Percentiles rank a stretch among this genome's conserved stretches.
Evolutionary conservation across 2,888 invertebrate genomes (phyloP).

Genomic region (Chloroclystis v-ata): DNA sequence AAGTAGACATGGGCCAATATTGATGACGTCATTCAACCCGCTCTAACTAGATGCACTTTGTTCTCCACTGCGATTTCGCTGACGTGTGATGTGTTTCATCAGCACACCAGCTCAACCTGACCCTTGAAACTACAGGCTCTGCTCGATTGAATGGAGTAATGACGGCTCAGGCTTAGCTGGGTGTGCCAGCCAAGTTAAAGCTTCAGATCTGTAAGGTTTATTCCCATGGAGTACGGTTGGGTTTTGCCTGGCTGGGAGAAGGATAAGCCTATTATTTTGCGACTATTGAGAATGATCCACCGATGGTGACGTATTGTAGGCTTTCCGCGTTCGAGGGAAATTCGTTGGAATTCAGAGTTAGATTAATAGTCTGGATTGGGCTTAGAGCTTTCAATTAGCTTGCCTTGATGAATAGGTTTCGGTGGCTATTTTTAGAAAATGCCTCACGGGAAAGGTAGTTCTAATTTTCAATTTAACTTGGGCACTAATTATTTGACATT

Average conservation of each 20-base stretch:
- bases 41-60: conserved; percentile 69
- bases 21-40: conserved; percentile 59
- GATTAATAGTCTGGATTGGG: not conserved
- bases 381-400: not conserved
- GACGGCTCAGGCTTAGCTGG: conserved; percentile 45
- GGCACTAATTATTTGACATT: too few relatives aligned
- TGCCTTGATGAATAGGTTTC: not conserved
- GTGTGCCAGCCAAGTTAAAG: conserved; percentile 31
- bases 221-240: conserved; percentile 25
- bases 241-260: conserved; percentile 27
- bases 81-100: conserved; percentile 65
- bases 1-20: conserved; percentile 47
- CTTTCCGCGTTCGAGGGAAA: conserved; percentile 54
- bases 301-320: conserved; percentile 71
- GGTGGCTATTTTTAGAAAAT: not conserved
- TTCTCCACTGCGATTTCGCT: conserved; percentile 62
- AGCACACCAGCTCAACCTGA: conserved; percentile 41
- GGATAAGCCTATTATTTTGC: conserved; percentile 53
- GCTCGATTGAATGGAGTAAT: conserved; percentile 24
- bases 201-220: conserved; percentile 29
- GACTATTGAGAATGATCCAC: conserved; percentile 67
- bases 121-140: conserved; percentile 2
- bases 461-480: too few relatives aligned
- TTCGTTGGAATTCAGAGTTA: conserved; percentile 34
- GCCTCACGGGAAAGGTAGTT: too few relatives aligned